Percentiles rank a stretch among this genome's conserved stretches.
Evolutionary conservation across 2,797 vertebrate genomes (phyloP).

Genomic region (Eupleurogrammus muticus): DNA sequence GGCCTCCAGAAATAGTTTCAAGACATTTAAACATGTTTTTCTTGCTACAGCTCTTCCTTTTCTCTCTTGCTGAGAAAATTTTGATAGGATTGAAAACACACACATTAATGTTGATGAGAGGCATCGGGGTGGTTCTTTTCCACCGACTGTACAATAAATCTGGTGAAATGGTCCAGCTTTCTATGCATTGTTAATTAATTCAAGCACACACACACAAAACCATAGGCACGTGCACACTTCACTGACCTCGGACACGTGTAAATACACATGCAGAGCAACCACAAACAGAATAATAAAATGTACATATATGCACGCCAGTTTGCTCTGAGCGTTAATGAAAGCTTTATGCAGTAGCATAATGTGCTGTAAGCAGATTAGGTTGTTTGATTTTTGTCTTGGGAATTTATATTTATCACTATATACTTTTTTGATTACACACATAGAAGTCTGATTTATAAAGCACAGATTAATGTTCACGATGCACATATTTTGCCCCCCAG

Average conservation of each 20-base stretch:
- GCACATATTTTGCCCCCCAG: constrained; percentile 39
- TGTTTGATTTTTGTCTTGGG: constrained; percentile 50
- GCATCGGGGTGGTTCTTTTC: not conserved
- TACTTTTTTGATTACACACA: constrained; percentile 60
- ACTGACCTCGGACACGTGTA: not conserved
- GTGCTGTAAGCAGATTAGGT: constrained; percentile 39
- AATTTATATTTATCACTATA: constrained; percentile 55
- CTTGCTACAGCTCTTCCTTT: not conserved
- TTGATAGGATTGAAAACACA: constrained; percentile 6
- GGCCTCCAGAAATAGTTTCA: constrained; percentile 22
- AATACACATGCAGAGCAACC: constrained; percentile 16
- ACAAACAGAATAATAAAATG: constrained; percentile 37
- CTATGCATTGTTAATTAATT: constrained; percentile 10
- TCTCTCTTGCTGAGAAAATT: not conserved
- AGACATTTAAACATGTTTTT: not conserved
- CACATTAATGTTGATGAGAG: not conserved
- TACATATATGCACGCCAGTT: constrained; percentile 18
- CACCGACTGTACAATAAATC: constrained; percentile 1
- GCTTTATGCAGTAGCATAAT: constrained; percentile 30
- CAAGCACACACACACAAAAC: not conserved
- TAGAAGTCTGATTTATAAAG: constrained; percentile 44
- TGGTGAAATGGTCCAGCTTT: not conserved
- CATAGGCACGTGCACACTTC: constrained; percentile 1
- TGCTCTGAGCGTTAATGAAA: constrained; percentile 48
- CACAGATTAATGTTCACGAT: constrained; percentile 46